phyloP scores from a whole-genome alignment of 2,888 invertebrate genomes.

The Chalcosyrphus nemorum region DNA sequence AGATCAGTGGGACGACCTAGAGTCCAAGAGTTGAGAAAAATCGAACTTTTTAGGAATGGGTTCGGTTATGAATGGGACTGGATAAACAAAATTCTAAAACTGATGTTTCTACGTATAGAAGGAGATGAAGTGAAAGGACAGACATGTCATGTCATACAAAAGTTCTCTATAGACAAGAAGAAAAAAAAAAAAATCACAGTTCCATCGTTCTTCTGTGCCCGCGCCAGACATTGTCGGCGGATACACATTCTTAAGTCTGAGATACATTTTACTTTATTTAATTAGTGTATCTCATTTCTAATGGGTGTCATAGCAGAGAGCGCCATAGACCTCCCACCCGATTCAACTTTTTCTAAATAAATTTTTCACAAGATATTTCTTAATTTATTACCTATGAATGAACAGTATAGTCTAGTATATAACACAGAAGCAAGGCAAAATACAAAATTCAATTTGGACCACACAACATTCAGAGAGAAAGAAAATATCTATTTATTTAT shows the following conservation, averaged over 20 bases:
- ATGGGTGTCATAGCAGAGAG: conserved; percentile 10
- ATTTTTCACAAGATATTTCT: background rate
- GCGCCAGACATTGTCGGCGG: background rate
- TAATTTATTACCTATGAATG: conserved; percentile 8
- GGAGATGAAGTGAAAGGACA: too few species aligned
- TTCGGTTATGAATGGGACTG: too few species aligned
- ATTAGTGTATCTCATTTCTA: conserved; percentile 25
- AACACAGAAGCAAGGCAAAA: conserved; percentile 7
- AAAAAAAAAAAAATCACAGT: conserved; percentile 12
- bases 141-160: too few species aligned
- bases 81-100: too few species aligned
- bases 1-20: too few species aligned
- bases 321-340: conserved; percentile 11
- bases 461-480: background rate
- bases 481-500: conserved; percentile 39
- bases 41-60: too few species aligned
- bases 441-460: background rate
- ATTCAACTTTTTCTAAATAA: conserved; percentile 12
- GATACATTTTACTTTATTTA: conserved; percentile 12
- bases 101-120: too few species aligned
- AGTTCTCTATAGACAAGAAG: too few species aligned
- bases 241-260: background rate
- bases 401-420: too few species aligned
- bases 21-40: too few species aligned
- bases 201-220: background rate